phyloP scores from a whole-genome alignment of 2,113 vertebrate species.

The Stercorarius parasiticus region DNA sequence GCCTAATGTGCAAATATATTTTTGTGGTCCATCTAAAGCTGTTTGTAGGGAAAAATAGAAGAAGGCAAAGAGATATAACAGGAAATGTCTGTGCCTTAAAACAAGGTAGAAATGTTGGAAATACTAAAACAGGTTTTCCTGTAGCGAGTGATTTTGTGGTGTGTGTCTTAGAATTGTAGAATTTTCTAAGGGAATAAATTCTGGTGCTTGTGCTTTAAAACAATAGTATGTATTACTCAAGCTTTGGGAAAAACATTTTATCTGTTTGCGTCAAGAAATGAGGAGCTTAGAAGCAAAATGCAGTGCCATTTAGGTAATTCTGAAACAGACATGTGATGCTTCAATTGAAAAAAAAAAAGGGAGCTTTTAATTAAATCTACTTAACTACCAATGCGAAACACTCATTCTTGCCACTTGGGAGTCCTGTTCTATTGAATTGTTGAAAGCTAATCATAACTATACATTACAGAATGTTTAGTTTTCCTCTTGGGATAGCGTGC shows the following conservation, averaged over 20 bases:
- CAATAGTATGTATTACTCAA: not conserved
- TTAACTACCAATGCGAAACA: not conserved
- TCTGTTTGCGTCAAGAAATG: not conserved
- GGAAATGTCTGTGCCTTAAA: not conserved
- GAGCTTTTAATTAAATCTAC: slow-evolving; percentile 25
- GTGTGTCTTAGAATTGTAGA: not conserved
- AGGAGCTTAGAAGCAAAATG: not conserved
- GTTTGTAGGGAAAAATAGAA: not conserved
- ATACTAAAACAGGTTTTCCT: not conserved
- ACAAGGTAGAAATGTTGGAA: not conserved
- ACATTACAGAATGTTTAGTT: slow-evolving; percentile 27
- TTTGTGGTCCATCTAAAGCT: not conserved
- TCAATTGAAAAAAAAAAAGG: not conserved
- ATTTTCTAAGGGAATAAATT: not conserved
- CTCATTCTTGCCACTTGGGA: not conserved
- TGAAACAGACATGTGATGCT: not conserved
- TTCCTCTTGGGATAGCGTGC: not conserved
- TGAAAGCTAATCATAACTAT: slow-evolving; percentile 46
- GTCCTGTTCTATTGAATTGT: slow-evolving; percentile 5
- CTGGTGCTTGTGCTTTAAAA: not conserved
- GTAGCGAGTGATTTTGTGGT: not conserved
- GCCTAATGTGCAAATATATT: not conserved
- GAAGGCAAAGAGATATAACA: not conserved
- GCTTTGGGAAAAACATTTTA: not conserved
- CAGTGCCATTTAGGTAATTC: not conserved